Base-by-base conservation (phyloP, 2,113 vertebrate species). In the Calidris pugnax region DNA sequence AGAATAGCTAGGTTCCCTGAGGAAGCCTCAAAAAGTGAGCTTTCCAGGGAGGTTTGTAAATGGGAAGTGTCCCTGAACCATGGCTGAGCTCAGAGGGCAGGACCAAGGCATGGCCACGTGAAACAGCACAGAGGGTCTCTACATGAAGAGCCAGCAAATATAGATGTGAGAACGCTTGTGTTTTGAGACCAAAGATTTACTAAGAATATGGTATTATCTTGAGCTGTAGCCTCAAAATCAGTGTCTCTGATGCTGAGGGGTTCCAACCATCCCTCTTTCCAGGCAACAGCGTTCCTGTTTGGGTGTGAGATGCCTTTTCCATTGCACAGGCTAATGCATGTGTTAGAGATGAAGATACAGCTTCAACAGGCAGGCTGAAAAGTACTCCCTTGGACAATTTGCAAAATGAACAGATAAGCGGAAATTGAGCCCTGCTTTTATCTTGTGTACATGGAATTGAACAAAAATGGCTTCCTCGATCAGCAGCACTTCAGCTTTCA, bases 401-500 rank as follows among this genome's bases (percentile, higher is more conserved):
- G 33, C 93, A 82, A 90, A 95, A 84, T 26, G 41, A 89, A 64
- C 18, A 63, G 26, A 45, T 37, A 62, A 1, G 3, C 7, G 5
- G 71, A 72, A 91, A 81, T 57, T 0, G 8, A 77, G 28, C 64
- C 56, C 67, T 63, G 33, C 80, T 94, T 94, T 91, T 83, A 39
- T 94, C 63, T 87, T 57, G 17, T 64, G 74, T 43, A 62, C 8
- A 2, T 60, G 22, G 20, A 84, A 71, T 20, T 45, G 75, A 77
- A 93, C 50, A 37, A 82, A 89, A 87, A 56, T 39, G 56, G 7
- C 56, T 93, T 94, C 75, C 80, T 91, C 66, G 45, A 28, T 84
- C 63, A 95, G 73, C 55, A 76, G 76, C 33, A 57, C 33, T 30
- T 88, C 69, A 79, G 41, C 48, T 93, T 96, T 93, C 63, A 88